Conservation (phyloP, 1,140 invertebrate species). For the Piezodorus guildinii region DNA sequence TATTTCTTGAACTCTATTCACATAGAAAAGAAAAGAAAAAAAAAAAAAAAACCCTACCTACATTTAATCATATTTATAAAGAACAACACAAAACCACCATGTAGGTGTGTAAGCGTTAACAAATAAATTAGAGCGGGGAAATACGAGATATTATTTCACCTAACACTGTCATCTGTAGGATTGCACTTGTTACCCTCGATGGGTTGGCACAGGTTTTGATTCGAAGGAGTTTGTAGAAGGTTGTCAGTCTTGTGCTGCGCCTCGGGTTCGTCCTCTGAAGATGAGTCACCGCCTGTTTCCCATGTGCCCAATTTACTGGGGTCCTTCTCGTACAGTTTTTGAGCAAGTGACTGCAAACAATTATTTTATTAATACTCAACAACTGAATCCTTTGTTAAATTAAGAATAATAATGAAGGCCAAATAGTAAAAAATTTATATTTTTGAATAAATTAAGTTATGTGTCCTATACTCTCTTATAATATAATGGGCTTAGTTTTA, state of each 20-base stretch:
- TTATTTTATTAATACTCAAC: not conserved
- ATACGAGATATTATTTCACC: not conserved
- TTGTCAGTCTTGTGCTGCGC: not conserved
- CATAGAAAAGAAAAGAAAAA: not conserved
- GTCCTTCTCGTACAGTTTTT: constrained; percentile 72
- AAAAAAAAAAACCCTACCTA: constrained; percentile 4
- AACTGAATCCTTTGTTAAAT: no score
- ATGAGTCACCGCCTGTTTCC: constrained; percentile 26
- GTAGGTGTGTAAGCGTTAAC: constrained; percentile 1
- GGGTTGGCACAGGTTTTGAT: constrained; percentile 3
- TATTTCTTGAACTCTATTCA: not conserved
- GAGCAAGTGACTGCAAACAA: constrained; percentile 54
- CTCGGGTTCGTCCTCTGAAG: not conserved
- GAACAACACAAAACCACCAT: not conserved
- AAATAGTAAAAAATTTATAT: no score
- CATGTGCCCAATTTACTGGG: constrained; percentile 55
- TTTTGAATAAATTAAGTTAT: no score
- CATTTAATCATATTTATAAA: not conserved
- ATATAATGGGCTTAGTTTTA: no score
- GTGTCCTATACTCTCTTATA: no score
- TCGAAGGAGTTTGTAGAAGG: not conserved
- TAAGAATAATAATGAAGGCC: no score
- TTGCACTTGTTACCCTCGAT: not conserved
- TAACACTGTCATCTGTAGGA: constrained; percentile 2
- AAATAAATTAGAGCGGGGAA: constrained; percentile 1